Conservation (phyloP, 2,888 invertebrate species). For the Hirtodrosophila cameraria region DNA sequence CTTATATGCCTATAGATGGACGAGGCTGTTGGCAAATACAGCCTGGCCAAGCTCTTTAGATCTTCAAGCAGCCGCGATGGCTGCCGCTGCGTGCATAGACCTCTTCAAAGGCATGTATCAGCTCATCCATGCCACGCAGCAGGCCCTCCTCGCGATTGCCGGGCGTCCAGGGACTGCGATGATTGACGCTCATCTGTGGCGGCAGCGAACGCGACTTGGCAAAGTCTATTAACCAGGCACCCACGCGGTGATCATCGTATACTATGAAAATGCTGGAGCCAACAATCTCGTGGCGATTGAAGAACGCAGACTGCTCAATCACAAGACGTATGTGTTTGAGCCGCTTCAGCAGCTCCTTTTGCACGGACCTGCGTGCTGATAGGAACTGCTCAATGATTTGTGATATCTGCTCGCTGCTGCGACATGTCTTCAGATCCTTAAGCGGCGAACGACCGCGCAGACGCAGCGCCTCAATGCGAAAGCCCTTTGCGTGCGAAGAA, state of each 20-base stretch:
- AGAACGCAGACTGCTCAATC: conserved; percentile 93
- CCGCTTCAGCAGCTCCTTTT: conserved; percentile 89
- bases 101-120: conserved; percentile 89
- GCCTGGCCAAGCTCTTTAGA: conserved; percentile 47
- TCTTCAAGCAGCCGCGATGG: conserved; percentile 76
- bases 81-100: conserved; percentile 77
- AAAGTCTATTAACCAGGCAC: conserved; percentile 98
- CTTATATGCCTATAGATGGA: conserved; percentile 48
- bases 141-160: conserved; percentile 99
- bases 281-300: conserved; percentile 95
- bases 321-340: conserved; percentile 90
- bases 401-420: conserved; percentile 90
- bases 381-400: conserved; percentile 91
- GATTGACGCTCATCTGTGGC: conserved; percentile 88
- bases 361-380: conserved; percentile 86
- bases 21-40: conserved; percentile 26
- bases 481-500: conserved; percentile 96
- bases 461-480: conserved; percentile 97
- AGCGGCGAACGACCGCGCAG: conserved; percentile 92
- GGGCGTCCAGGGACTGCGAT: conserved; percentile 92
- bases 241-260: conserved; percentile 94
- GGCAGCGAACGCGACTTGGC: conserved; percentile 94
- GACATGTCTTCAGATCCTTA: conserved; percentile 94
- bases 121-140: conserved; percentile 94
- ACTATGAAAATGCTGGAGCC: conserved; percentile 97